Percentiles rank a stretch among this genome's conserved stretches.
phyloP scores from a whole-genome alignment of 2,113 vertebrate genomes.

The Xerus inauris region DNA sequence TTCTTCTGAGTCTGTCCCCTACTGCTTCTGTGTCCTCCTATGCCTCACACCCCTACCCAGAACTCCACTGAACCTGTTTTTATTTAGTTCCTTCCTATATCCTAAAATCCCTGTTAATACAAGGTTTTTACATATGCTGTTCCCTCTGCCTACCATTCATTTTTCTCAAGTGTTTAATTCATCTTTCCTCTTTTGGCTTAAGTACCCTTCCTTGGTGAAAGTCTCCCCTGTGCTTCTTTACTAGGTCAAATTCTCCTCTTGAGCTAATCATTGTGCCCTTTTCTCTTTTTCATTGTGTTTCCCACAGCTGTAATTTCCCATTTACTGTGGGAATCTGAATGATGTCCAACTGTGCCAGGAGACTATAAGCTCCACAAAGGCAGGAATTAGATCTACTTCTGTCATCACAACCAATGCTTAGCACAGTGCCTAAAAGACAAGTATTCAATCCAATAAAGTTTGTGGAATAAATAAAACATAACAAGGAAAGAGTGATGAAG shows the following conservation, averaged over 20 bases:
- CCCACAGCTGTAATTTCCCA: neutral
- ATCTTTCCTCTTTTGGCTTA: neutral
- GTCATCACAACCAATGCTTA: neutral
- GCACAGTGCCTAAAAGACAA: neutral
- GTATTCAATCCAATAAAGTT: accelerated
- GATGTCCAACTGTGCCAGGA: neutral
- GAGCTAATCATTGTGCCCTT: accelerated
- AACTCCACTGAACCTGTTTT: neutral
- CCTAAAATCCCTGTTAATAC: neutral
- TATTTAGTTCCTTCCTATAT: neutral
- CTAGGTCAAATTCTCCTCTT: neutral
- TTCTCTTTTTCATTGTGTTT: neutral
- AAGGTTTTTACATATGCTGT: neutral
- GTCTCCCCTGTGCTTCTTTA: too few species aligned
- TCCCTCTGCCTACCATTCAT: neutral
- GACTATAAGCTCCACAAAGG: neutral
- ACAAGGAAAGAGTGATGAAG: neutral
- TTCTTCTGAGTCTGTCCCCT: neutral
- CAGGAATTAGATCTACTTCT: neutral
- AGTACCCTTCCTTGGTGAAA: neutral
- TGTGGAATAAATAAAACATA: neutral
- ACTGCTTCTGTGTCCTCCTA: neutral
- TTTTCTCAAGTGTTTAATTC: neutral
- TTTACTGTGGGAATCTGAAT: neutral
- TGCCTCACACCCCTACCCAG: too few species aligned